Evolutionary conservation across 2,797 vertebrate genomes (phyloP).

Genomic region (Sebastes matsubarae): DNA sequence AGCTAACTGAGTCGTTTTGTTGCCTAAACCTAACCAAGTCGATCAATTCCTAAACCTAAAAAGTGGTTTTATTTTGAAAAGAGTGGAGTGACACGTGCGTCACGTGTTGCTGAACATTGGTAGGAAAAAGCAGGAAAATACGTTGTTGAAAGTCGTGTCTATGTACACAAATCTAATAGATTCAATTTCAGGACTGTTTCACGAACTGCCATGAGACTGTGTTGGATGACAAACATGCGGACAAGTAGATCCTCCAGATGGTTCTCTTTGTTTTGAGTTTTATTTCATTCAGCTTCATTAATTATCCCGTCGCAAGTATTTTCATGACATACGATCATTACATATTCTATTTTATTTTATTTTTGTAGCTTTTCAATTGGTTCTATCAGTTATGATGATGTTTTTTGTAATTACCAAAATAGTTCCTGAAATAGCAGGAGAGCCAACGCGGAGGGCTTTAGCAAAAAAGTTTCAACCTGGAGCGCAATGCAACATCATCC

Average conservation of each 20-base stretch:
- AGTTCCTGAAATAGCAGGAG: not conserved
- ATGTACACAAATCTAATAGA: too few relatives aligned
- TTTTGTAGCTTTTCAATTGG: not conserved
- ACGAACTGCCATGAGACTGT: accelerated
- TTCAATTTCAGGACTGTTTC: too few relatives aligned
- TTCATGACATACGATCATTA: accelerated
- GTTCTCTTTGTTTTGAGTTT: too few relatives aligned
- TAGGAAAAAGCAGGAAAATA: too few relatives aligned
- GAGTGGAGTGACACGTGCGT: accelerated
- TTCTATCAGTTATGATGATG: not conserved
- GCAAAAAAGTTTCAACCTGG: not conserved
- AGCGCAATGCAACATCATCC: not conserved
- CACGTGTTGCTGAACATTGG: accelerated
- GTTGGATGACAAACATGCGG: too few relatives aligned
- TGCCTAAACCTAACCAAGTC: too few relatives aligned
- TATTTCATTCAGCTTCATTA: not conserved
- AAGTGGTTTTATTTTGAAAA: too few relatives aligned
- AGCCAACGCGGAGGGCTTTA: too few relatives aligned
- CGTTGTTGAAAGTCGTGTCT: too few relatives aligned
- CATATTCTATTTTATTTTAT: not conserved
- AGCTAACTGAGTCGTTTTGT: too few relatives aligned
- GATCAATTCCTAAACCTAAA: too few relatives aligned
- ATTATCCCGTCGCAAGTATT: not conserved
- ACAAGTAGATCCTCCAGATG: too few relatives aligned
- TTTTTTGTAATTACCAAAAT: not conserved